phyloP scores from a whole-genome alignment of 2,113 vertebrate genomes.

The Nycticryphes semicollaris region DNA sequence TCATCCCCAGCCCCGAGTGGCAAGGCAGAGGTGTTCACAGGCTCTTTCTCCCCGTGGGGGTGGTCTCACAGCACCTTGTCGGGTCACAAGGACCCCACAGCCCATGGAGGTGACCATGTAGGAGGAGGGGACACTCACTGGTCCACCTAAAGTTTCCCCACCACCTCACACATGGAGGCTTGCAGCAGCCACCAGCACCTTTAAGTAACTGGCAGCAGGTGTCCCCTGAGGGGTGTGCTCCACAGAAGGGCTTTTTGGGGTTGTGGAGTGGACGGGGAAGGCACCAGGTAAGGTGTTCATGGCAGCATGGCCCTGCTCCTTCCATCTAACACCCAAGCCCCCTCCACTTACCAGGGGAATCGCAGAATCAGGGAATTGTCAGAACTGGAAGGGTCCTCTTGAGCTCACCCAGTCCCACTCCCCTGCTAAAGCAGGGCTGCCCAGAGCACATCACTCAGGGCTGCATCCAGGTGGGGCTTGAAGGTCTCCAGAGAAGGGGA shows the following conservation, averaged over 20 bases:
- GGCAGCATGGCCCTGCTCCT: not conserved
- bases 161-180: not conserved
- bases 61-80: not conserved
- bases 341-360: too few relatives aligned
- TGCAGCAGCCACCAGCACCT: not conserved
- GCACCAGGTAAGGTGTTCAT: too few relatives aligned
- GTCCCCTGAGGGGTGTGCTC: not conserved
- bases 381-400: too few relatives aligned
- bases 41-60: not conserved
- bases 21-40: not conserved
- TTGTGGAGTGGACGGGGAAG: not conserved
- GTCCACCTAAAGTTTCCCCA: not conserved
- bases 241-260: not conserved
- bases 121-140: not conserved
- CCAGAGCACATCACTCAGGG: too few relatives aligned
- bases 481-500: too few relatives aligned
- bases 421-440: too few relatives aligned
- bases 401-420: too few relatives aligned
- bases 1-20: not conserved
- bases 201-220: not conserved
- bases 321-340: not conserved
- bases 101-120: not conserved
- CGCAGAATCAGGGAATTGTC: too few relatives aligned
- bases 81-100: not conserved
- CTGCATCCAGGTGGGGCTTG: too few relatives aligned